Evolutionary conservation across 1,140 invertebrate species (phyloP).

Genomic region (Onthophagus taurus): DNA sequence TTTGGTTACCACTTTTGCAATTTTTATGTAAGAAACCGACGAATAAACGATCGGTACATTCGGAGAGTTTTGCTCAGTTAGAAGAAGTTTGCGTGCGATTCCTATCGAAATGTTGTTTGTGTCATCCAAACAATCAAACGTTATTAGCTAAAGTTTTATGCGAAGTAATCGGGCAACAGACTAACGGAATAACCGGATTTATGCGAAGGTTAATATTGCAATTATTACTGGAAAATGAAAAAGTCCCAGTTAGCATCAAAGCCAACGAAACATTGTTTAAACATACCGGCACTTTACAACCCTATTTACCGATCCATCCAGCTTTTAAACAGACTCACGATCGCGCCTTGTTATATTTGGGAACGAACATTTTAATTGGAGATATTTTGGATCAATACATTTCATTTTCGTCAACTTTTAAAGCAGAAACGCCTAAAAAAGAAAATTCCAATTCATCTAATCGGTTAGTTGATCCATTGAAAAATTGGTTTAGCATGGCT

Average conservation of each 20-base stretch:
- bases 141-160: slow-evolving; percentile 69
- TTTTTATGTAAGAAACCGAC: slow-evolving; percentile 54
- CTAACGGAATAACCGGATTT: slow-evolving; percentile 70
- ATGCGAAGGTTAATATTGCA: slow-evolving; percentile 76
- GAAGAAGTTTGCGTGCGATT: slow-evolving; percentile 68
- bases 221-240: slow-evolving; percentile 76
- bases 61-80: slow-evolving; percentile 50
- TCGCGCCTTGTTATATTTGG: slow-evolving; percentile 60
- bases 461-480: slow-evolving; percentile 20
- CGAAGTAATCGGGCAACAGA: slow-evolving; percentile 59
- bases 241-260: slow-evolving; percentile 51
- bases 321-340: slow-evolving; percentile 39
- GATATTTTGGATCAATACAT: slow-evolving; percentile 42
- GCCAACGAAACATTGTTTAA: slow-evolving; percentile 35
- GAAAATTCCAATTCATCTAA: slow-evolving; percentile 4
- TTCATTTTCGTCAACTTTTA: slow-evolving; percentile 34
- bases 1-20: slow-evolving; percentile 73
- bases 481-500: slow-evolving; percentile 37
- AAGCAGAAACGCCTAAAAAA: slow-evolving; percentile 17
- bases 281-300: slow-evolving; percentile 37
- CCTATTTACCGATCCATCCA: slow-evolving; percentile 32
- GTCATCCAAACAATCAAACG: slow-evolving; percentile 76
- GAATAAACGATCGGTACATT: slow-evolving; percentile 39
- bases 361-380: slow-evolving; percentile 58
- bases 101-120: slow-evolving; percentile 69